phyloP scores from a whole-genome alignment of 2,797 vertebrate species.

The Coccyzus lansbergi region DNA sequence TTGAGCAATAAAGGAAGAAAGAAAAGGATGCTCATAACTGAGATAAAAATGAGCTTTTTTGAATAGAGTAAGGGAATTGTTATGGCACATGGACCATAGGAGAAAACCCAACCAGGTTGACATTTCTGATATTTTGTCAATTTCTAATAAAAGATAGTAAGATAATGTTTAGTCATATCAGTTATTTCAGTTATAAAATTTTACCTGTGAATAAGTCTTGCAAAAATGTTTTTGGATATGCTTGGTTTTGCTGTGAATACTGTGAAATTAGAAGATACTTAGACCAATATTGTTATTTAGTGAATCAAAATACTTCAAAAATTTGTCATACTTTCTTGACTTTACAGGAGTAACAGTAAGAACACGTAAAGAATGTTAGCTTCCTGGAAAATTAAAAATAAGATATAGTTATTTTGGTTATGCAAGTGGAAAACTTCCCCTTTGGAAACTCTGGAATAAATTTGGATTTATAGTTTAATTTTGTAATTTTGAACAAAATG shows the following conservation, averaged over 20 bases:
- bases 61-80: neutral
- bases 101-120: neutral
- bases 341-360: neutral
- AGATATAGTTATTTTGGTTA: neutral
- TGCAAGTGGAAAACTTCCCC: neutral
- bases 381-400: neutral
- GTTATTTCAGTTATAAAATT: neutral
- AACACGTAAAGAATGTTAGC: neutral
- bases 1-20: neutral
- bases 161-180: neutral
- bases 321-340: neutral
- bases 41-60: neutral
- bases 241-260: neutral
- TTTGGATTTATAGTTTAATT: neutral
- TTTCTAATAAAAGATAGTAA: neutral
- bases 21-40: neutral
- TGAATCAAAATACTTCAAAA: neutral
- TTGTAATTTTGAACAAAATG: neutral
- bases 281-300: neutral
- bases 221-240: neutral
- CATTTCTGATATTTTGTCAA: neutral
- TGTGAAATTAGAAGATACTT: neutral
- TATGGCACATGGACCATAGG: neutral
- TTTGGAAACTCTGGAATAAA: neutral
- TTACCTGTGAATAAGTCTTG: neutral